Evolutionary conservation across 2,797 vertebrate species (phyloP), one percentile per base, ranked within the genome.

Genomic region (Peromyscus attwateri): DNA sequence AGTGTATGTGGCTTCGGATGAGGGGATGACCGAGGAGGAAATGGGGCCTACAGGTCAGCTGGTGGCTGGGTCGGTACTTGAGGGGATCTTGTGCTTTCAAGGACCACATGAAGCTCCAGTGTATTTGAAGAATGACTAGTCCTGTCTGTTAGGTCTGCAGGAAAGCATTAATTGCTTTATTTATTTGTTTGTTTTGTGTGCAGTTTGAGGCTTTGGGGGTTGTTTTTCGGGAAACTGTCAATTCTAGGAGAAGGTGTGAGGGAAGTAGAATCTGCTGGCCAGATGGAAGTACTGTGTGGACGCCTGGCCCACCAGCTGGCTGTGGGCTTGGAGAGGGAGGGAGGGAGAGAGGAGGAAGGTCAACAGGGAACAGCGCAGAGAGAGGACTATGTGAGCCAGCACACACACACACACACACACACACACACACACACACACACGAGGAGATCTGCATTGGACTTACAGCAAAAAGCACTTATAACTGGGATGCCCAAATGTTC

Each of bases 161-260:
- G 55, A 10, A 81, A 64, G 34, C 2, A 16, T 29, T 73, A 31
- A 29, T 14, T 40, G 34, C 23, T 70, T n/a, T 82, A 0, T 55
- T 81, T 95, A 29, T 94, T 88, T 92, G 92, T 52, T 95, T 80
- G 62, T 91, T 81, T 87, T 89, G 62, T 29, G 77, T 87, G 73
- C 82, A 17, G 40, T 73, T 25, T 7, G 34, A 62, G 81, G 68
- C 70, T 43, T 82, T 88, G 43, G 29, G 23, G 37, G 34, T 95
- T 97, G 95, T 95, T 96, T 96, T 84, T 27, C 85, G 60, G 70
- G 73, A 92, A 94, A 70, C 83, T 88, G 93, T 94, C 89, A 64
- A 14, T 96, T 93, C 73, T 27, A 62, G 77, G 70, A 87, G 83
- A 93, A 85, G 68, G 92, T 88, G 75, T 57, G 89, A 95, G 80